Base-by-base conservation (phyloP, 2,797 vertebrate genomes). In the Mormyrus hasselquistii region DNA sequence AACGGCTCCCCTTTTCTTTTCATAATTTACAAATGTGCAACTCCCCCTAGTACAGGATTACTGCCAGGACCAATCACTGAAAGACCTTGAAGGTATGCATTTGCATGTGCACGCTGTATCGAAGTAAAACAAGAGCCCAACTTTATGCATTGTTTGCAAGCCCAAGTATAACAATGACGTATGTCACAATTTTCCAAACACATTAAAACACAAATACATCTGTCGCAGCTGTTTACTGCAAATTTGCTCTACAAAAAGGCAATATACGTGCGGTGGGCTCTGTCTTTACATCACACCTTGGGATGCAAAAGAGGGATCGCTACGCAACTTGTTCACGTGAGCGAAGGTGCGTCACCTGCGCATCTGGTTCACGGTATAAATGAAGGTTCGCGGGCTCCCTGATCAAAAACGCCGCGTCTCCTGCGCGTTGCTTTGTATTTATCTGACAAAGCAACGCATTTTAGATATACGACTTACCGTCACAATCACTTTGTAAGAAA, bases 311-410 rank as follows among this genome's bases (percentile, higher is more conserved):
- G 29, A 52, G 19, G 52, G 7, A 29, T 12, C 73, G 91, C 86
- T 34, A 47, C 38, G 50, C 55, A 62, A 91, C 92, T 89, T 90
- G 91, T 91, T 92, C 92, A 95, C 95, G 95, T 95, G 91, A 95
- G 94, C 92, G 93, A 91, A 96, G 94, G 95, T 96, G 94, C 94
- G 95, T 96, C 95, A 95, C 94, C 93, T 94, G 95, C 93, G 92
- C 92, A 92, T 92, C 91, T 92, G 92, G 91, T 90, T 90, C 88
- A 90, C 93, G 89, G 89, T 89, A 90, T 86, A 90, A 89, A 89
- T 87, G 91, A 90, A 90, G 90, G 90, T 79, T 85, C 89, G 86
- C 88, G 76, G 50, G 92, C 29, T 69, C 62, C 91, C 89, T 92
- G 93, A 93, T 52, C 87, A 89, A 87, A 88, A 85, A 83, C 62